phyloP scores from a whole-genome alignment of 1,140 invertebrate species.

The Drosophila melanica region DNA sequence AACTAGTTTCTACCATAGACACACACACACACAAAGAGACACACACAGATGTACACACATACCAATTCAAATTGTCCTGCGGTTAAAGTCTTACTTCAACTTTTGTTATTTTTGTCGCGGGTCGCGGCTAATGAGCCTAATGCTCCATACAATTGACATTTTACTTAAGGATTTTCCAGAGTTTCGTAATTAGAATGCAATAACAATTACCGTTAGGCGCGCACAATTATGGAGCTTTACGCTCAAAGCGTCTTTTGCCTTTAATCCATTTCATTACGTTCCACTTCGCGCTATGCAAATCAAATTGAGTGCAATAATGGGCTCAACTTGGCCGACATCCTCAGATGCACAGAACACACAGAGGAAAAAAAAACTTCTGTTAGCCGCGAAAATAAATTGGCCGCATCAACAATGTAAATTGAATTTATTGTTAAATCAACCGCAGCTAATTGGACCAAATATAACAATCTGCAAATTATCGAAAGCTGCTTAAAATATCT shows the following conservation, averaged over 20 bases:
- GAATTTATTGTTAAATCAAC: conserved; percentile 67
- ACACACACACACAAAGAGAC: conserved; percentile 10
- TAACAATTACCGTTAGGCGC: conserved; percentile 69
- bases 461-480: conserved; percentile 32
- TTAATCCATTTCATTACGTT: conserved; percentile 7
- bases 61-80: conserved; percentile 18
- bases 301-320: conserved; percentile 70
- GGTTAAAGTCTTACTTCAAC: conserved; percentile 13
- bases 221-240: conserved; percentile 52
- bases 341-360: neutral
- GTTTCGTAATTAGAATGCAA: conserved; percentile 79
- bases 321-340: conserved; percentile 46
- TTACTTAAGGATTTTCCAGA: conserved; percentile 73
- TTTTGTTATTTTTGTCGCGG: conserved; percentile 10
- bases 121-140: conserved; percentile 63
- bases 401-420: conserved; percentile 62
- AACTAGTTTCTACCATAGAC: conserved; percentile 55
- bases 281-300: conserved; percentile 63
- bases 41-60: conserved; percentile 5
- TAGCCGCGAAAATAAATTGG: conserved; percentile 48
- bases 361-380: conserved; percentile 12
- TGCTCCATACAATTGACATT: conserved; percentile 75
- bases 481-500: conserved; percentile 6
- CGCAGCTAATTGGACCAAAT: conserved; percentile 58
- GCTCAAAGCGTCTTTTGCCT: conserved; percentile 12